Conservation (phyloP, 2,888 invertebrate species). For the Halictus quadricinctus region DNA sequence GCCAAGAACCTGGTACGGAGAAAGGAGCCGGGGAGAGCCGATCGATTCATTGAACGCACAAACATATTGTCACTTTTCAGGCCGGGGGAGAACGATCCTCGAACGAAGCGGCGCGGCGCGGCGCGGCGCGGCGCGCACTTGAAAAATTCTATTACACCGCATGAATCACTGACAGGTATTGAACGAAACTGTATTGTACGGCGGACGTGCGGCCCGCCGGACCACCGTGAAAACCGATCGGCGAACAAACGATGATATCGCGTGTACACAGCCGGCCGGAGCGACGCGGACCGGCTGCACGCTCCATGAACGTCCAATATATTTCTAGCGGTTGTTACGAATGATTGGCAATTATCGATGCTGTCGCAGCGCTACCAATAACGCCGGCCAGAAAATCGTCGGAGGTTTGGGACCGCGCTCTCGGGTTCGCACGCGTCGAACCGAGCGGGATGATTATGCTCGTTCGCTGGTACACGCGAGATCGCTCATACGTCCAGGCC, state of each 20-base stretch:
- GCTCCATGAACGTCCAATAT: slow-evolving; percentile 56
- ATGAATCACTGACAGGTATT: slow-evolving; percentile 64
- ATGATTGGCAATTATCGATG: slow-evolving; percentile 71
- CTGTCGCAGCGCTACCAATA: slow-evolving; percentile 61
- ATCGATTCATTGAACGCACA: slow-evolving; percentile 60
- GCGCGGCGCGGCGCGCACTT: slow-evolving; percentile 29
- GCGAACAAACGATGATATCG: slow-evolving; percentile 65
- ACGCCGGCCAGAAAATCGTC: slow-evolving; percentile 61
- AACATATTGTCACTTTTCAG: slow-evolving; percentile 56
- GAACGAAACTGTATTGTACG: slow-evolving; percentile 66
- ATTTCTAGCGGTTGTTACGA: slow-evolving; percentile 66
- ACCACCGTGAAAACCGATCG: slow-evolving; percentile 58
- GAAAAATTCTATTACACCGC: slow-evolving; percentile 64
- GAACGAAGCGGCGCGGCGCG: slow-evolving; percentile 3
- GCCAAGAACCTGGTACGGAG: slow-evolving; percentile 2
- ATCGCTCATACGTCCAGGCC: slow-evolving; percentile 57
- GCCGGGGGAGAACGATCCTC: slow-evolving; percentile 45
- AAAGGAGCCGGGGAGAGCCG: slow-evolving; percentile 31
- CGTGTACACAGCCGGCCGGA: slow-evolving; percentile 47
- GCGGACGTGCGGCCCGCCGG: slow-evolving; percentile 43
- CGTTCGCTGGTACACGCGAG: slow-evolving; percentile 14
- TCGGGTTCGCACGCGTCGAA: not conserved
- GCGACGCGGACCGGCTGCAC: slow-evolving; percentile 38
- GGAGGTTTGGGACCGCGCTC: slow-evolving; percentile 28
- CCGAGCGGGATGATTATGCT: not conserved